Evolutionary conservation across 2,113 vertebrate genomes (phyloP), one percentile per base, ranked within the genome.

Genomic region (Paradoxurus hermaphroditus): DNA sequence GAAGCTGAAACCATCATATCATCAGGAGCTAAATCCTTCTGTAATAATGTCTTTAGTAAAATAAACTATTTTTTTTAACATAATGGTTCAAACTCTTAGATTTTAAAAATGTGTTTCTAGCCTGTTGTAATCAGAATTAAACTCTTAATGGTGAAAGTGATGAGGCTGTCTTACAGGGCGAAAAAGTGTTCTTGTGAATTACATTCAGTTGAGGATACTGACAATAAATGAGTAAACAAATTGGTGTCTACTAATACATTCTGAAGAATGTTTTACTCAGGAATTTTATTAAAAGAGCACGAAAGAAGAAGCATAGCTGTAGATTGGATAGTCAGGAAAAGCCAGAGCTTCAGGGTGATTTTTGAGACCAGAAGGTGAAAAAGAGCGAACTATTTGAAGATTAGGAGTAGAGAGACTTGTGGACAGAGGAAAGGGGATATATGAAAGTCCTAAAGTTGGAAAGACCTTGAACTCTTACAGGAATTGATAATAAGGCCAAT

Each of bases 11-110:
- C 68, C 46, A 46, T 29, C 39, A 90, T 62, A 44, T 65, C n/a
- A 70, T 73, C 23, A 68, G 46, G 23, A 41, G 12, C 44, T 89
- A 23, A 84, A 39, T 84, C 18, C 84, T 49, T 85, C 87, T 79
- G 36, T 92, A 92, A 78, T 44, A 72, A 81, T 65, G 67, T 63
- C 31, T 67, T 70, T 86, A n/a, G 51, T 94, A 67, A 88, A 95
- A 39, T 79, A 85, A 41, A 56, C 25, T 67, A 56, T 13, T 5
- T 56, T 73, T 84, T 91, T 75, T 73, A 72, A 21, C 29, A 29
- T 49, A 1, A 62, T 77, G n/a, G 51, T 67, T 65, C 31, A 72
- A 19, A 27, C 56, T 86, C 62, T 51, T 51, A 29, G 9, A 51
- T 51, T 49, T 56, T 67, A 89, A 82, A 68, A 5, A 70, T 23